Evolutionary conservation across 2,888 invertebrate genomes (phyloP), one percentile per base, ranked within the genome.

Genomic region (Thereva nobilitata): DNA sequence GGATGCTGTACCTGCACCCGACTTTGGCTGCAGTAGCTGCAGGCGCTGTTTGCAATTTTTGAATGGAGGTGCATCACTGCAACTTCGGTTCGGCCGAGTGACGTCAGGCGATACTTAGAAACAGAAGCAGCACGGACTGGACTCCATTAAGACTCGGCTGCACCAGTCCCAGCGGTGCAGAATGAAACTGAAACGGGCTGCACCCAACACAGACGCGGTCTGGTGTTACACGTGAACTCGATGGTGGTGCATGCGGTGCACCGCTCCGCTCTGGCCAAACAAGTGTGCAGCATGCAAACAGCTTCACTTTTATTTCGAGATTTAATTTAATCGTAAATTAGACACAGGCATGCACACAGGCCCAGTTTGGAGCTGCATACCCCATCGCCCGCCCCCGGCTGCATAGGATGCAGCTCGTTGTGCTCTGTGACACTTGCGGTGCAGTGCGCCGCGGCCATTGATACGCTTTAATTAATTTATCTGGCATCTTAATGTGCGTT

Each of bases 311-410:
- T 68, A 66, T 68, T 68, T 68, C 66, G 64, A 63, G 66, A 68
- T 68, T 68, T 61, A 68, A 68, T 68, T 68, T 68, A 66, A 66
- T 63, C 68, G 66, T 68, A 68, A 68, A 68, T 68, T 68, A 68
- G 66, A 68, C 66, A 63, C 63, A 55, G 56, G 63, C 68, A 68
- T 63, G 65, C 66, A 68, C 54, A 66, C 45, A 56, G 54, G 37
- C 42, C 38, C 53, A 37, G 47, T 47, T 23, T 23, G 23, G 23
- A 45, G 52, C 5, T 6, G 4, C 37, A 34, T 52, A 52, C 35
- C 8, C 12, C 40, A 10, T 10, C 55, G 41, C 38, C 7, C 2
- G 59, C 6, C 12, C 47, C 6, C 4, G 2, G 34, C 45, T 35
- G 59, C 38, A 59, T 59, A 45, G 8, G 49, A 34, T 8, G 52